These are phyloP conservation scores for Tenthredo livida DNA, from an alignment of 2,888 invertebrate genomes.

Conservation along the genomic window DNA sequence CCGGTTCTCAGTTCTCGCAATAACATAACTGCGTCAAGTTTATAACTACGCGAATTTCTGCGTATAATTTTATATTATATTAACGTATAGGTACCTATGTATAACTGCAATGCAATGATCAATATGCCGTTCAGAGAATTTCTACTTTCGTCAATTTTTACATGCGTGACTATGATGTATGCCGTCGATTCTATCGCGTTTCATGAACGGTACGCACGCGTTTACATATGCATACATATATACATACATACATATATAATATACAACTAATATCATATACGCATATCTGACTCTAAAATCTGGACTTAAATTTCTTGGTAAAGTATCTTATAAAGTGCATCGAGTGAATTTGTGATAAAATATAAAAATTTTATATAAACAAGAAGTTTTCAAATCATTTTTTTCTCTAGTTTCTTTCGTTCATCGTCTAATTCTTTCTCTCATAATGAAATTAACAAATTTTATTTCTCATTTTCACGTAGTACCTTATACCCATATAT, in stretches of 20 bases:
- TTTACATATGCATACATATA: neutral
- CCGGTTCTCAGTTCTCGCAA: neutral
- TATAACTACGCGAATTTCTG: neutral
- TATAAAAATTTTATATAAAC: too few relatives aligned
- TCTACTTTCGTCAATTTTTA: neutral
- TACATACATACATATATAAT: neutral
- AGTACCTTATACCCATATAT: too few relatives aligned
- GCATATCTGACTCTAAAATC: neutral
- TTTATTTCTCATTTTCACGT: too few relatives aligned
- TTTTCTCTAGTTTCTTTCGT: neutral
- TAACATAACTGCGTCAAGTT: neutral
- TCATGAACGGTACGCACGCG: constrained; percentile 20
- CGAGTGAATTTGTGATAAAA: neutral
- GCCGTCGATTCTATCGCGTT: neutral
- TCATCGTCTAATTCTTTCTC: too few relatives aligned
- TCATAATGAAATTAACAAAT: neutral
- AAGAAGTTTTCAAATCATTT: neutral
- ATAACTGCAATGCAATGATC: neutral
- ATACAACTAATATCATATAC: neutral
- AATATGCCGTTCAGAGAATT: constrained; percentile 23
- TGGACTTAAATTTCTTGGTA: neutral
- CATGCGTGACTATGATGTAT: neutral
- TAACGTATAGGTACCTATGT: neutral
- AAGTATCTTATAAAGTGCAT: neutral
- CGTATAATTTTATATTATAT: neutral